Base-by-base conservation (phyloP, 2,113 vertebrate genomes). In the Anoura caudifer region DNA sequence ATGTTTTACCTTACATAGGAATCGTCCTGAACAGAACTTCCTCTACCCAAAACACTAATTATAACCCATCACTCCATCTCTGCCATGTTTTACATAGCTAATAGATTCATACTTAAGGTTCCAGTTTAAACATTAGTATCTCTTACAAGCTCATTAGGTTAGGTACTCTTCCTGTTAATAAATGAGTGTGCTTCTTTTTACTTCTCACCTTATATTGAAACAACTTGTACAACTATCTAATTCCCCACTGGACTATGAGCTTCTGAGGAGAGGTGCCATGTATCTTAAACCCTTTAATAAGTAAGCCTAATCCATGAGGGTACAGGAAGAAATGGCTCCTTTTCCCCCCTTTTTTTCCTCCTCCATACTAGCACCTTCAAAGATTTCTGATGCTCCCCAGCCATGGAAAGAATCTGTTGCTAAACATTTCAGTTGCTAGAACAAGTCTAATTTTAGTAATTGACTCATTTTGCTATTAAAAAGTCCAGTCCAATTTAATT, bases 361-460 rank as follows among this genome's bases (percentile, higher is more conserved):
- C 20, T 82, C 26, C 38, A 73, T 24, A 67, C 2, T 61, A 89
- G 11, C 75, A 26, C 28, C 24, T 86, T 81, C 81, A 92, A 90
- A 90, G 20, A 77, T 70, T 54, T 95, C 41, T 90, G n/a, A 47
- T 85, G 50, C 3, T 52, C 31, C 56, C 16, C 26, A 52, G 28
- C 19, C 7, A 47, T 31, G 7, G 13, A 50, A 65, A 4, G 20
- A 65, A 87, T 72, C 15, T 67, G 79, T 61, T 41, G 15, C 26
- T 69, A 47, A 54, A 45, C 43, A 65, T 56, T 93, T 86, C 22
- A 85, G 14, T 61, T 67, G 17, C 14, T 75, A 91, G 43, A 59
- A 59, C 11, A 59, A 50, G 16, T 87, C 28, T 86, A 5, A n/a
- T 63, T 92, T 97, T 82, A 79, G 36, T 54, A 81, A 61, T n/a